Evolutionary conservation across 2,113 vertebrate genomes (phyloP), one percentile per base, ranked within the genome.

Genomic region (Coptodon rendalli): DNA sequence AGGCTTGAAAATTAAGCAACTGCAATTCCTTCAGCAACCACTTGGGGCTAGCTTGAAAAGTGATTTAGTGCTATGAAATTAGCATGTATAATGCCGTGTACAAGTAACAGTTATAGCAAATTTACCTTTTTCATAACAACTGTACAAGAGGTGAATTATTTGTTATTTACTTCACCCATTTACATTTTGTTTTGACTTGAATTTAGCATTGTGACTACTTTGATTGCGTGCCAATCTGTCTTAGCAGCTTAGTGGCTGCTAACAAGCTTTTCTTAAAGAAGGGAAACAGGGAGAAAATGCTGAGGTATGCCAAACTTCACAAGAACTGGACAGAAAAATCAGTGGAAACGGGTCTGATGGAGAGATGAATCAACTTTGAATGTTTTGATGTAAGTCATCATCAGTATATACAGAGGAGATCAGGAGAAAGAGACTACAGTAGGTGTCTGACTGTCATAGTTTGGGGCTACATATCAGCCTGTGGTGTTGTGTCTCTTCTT

Each of bases 401-500:
- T 63, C 6, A 63, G 29, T 2, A 1, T 34, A 16, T 63, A 34
- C 1, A 63, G 59, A 63, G 59, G 16, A 61, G 0, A 61, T 34
- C 0, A 4, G 57, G 57, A 61, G 57, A 61, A 61, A 34, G 57
- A 61, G 29, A 5, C 57, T 61, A 6, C 29, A 61, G 0, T 61
- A 14, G 9, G 57, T 61, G 29, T 63, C 29, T 63, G 59, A 34
- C 29, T 63, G 59, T 34, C 29, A 34, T 34, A 19, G 59, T 63
- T 63, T 63, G 59, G 59, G 3, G 2, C 29, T 34, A 63, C 0
- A 0, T 63, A 19, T 63, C 59, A 63, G 16, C 0, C 16, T 0
- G 0, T 63, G 59, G 31, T 7, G 59, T 63, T 36, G 17, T 63
- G 17, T 2, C 0, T 63, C 31, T 63, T 63, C 29, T 63, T 11